These are phyloP conservation scores for Takifugu ocellatus DNA, from an alignment of 2,797 vertebrate species.

Conservation along the genomic window DNA sequence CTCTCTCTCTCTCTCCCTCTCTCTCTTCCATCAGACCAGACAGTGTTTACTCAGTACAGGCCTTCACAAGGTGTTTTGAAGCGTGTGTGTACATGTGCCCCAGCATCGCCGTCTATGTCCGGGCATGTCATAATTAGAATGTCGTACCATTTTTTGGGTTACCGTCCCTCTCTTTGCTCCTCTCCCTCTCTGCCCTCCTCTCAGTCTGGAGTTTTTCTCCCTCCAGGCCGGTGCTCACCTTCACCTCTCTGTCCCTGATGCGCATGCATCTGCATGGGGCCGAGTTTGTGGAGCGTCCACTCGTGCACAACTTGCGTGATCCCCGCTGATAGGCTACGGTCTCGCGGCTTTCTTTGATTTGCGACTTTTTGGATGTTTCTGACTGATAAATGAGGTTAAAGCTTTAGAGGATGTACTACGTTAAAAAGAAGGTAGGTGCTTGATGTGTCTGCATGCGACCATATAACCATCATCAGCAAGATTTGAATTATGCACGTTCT, in stretches of 20 bases:
- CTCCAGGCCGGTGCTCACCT: slow-evolving; percentile 55
- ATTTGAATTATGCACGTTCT: not conserved
- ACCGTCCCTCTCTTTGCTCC: slow-evolving; percentile 65
- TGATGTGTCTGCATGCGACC: not conserved
- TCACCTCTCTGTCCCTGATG: slow-evolving; percentile 39
- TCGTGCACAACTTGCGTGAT: slow-evolving; percentile 52
- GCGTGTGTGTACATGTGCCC: slow-evolving; percentile 75
- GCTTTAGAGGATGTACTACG: slow-evolving; percentile 72
- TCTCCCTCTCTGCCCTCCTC: slow-evolving; percentile 49
- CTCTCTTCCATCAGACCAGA: slow-evolving; percentile 52
- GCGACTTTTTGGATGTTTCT: slow-evolving; percentile 52
- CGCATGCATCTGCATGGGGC: slow-evolving; percentile 27
- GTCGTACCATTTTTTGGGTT: slow-evolving; percentile 71
- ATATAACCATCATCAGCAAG: slow-evolving; percentile 1
- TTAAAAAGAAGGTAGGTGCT: slow-evolving; percentile 72
- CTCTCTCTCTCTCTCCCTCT: slow-evolving; percentile 6
- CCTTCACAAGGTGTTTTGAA: slow-evolving; percentile 70
- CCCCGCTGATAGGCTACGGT: slow-evolving; percentile 48
- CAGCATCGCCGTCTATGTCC: slow-evolving; percentile 74
- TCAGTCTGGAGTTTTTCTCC: slow-evolving; percentile 52
- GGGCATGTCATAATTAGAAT: slow-evolving; percentile 80
- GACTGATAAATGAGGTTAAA: slow-evolving; percentile 53
- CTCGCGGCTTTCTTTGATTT: slow-evolving; percentile 34
- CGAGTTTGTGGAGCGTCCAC: slow-evolving; percentile 35
- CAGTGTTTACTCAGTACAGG: slow-evolving; percentile 69